Conservation (phyloP, 1,140 invertebrate genomes). For the Himalopsyche phryganea region DNA sequence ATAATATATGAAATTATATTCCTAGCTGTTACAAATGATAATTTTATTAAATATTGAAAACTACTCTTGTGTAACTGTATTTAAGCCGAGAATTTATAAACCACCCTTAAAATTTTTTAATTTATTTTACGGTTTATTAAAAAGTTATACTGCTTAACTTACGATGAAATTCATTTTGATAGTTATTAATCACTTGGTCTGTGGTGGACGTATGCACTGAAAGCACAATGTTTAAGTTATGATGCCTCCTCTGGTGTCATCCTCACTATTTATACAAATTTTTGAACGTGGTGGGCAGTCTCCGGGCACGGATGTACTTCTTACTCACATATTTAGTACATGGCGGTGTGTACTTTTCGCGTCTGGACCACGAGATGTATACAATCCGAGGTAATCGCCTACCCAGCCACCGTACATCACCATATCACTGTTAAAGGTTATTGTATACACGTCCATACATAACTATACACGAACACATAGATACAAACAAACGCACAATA, state of each 20-base stretch:
- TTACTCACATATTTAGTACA: slow-evolving; percentile 1
- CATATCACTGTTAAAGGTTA: slow-evolving; percentile 11
- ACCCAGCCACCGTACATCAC: slow-evolving; percentile 6
- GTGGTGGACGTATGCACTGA: slow-evolving; percentile 19
- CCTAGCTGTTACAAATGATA: too few species aligned
- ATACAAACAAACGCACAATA: slow-evolving; percentile 1
- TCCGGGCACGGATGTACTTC: slow-evolving; percentile 12
- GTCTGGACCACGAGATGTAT: background rate
- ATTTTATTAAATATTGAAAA: too few species aligned
- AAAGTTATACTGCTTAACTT: slow-evolving; percentile 8
- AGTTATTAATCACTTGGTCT: background rate
- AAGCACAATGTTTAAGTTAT: slow-evolving; percentile 29
- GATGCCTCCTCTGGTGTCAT: slow-evolving; percentile 30
- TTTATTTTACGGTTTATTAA: too few species aligned
- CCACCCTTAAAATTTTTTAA: background rate
- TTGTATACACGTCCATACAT: background rate
- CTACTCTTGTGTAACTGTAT: too few species aligned
- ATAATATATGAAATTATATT: too few species aligned
- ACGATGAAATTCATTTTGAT: slow-evolving; percentile 30
- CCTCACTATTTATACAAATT: slow-evolving; percentile 32
- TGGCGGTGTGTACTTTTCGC: background rate
- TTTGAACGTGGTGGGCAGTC: slow-evolving; percentile 21
- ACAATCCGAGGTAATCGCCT: too few species aligned
- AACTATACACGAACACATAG: slow-evolving; percentile 1
- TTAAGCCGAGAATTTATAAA: background rate